Conservation (phyloP, 2,888 invertebrate genomes). For the Neuroscelio doddi region DNA sequence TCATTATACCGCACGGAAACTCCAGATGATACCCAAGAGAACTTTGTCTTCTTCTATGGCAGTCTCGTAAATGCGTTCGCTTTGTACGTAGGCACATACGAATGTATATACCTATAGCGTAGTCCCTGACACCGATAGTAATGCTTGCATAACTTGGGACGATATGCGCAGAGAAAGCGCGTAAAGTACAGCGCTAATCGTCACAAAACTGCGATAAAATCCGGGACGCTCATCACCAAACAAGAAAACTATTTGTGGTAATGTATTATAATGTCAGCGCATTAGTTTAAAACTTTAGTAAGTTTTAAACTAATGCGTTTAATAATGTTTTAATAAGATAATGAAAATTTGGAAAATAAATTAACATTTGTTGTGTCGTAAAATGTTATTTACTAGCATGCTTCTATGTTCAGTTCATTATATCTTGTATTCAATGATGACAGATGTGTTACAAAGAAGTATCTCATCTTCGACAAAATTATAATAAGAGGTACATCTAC, state of each 20-base stretch:
- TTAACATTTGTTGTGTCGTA: too few species aligned
- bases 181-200: conserved; percentile 42
- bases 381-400: too few species aligned
- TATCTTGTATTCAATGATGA: too few species aligned
- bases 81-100: conserved; percentile 14
- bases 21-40: conserved; percentile 17
- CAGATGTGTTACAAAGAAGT: too few species aligned
- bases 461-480: too few species aligned
- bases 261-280: not conserved
- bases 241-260: not conserved
- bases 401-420: too few species aligned
- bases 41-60: conserved; percentile 17
- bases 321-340: too few species aligned
- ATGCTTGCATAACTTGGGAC: conserved; percentile 46
- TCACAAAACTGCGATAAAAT: conserved; percentile 44
- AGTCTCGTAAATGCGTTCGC: conserved; percentile 36
- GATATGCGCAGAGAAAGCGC: conserved; percentile 45
- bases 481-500: too few species aligned
- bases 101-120: conserved; percentile 6
- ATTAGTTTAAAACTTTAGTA: not conserved
- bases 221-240: conserved; percentile 20
- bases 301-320: too few species aligned
- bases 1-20: conserved; percentile 36
- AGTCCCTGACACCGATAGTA: conserved; percentile 52
- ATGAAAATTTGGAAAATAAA: too few species aligned